Conservation (phyloP, 2,113 vertebrate genomes). For the Solea senegalensis region DNA sequence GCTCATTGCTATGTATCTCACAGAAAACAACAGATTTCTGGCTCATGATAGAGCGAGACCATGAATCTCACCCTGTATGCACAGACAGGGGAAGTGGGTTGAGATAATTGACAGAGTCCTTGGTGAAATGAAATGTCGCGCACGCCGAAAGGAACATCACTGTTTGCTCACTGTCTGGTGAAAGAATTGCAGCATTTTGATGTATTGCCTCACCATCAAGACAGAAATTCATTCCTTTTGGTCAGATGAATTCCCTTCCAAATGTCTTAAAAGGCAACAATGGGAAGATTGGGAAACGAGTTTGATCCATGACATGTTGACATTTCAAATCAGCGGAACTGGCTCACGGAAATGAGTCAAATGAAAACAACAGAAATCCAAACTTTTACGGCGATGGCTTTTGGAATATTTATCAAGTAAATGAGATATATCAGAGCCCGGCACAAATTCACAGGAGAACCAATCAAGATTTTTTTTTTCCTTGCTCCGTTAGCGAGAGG, state of each 20-base stretch:
- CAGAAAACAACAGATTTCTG: slow-evolving; percentile 52
- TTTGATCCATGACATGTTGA: slow-evolving; percentile 72
- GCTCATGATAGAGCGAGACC: slow-evolving; percentile 37
- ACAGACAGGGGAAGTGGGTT: slow-evolving; percentile 29
- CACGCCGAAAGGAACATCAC: slow-evolving; percentile 46
- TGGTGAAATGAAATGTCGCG: slow-evolving; percentile 48
- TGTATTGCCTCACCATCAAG: slow-evolving; percentile 49
- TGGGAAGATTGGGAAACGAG: slow-evolving; percentile 49
- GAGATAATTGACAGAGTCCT: slow-evolving; percentile 68
- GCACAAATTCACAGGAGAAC: slow-evolving; percentile 50
- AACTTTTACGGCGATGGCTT: slow-evolving; percentile 39
- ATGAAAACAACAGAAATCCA: slow-evolving; percentile 39
- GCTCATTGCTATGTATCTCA: slow-evolving; percentile 46
- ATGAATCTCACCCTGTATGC: slow-evolving; percentile 43
- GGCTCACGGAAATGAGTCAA: slow-evolving; percentile 42
- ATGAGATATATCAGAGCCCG: slow-evolving; percentile 49
- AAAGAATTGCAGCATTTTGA: slow-evolving; percentile 55
- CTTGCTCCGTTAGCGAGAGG: slow-evolving; percentile 31
- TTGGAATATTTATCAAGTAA: slow-evolving; percentile 62
- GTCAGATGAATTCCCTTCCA: slow-evolving; percentile 56
- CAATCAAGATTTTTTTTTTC: slow-evolving; percentile 39
- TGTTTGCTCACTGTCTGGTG: slow-evolving; percentile 58
- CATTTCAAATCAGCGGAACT: slow-evolving; percentile 62
- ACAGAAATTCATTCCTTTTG: slow-evolving; percentile 44
- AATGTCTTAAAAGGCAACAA: slow-evolving; percentile 52